phyloP scores from a whole-genome alignment of 92 coral and sea anemone species.

The Porites divaricata region DNA sequence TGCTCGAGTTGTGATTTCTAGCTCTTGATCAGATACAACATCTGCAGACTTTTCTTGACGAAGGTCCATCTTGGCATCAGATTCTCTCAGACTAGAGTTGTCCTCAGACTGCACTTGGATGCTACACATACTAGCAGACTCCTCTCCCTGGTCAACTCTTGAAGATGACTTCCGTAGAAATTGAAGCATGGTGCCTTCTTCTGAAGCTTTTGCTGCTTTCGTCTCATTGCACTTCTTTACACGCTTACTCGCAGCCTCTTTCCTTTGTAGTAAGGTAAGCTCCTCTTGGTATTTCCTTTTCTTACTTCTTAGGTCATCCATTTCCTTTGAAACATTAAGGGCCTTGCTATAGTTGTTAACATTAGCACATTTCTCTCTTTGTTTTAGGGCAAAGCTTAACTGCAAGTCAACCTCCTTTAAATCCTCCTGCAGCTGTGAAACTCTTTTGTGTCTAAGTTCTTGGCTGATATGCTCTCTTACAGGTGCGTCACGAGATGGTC shows the following conservation, averaged over 20 bases:
- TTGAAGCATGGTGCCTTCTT: constrained; percentile 28
- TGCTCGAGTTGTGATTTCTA: constrained; percentile 23
- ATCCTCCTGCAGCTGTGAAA: constrained; percentile 57
- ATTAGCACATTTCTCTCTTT: constrained; percentile 53
- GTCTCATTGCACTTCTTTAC: constrained; percentile 40
- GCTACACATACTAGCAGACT: constrained; percentile 8
- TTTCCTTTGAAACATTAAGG: constrained; percentile 62
- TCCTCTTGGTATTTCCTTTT: constrained; percentile 42
- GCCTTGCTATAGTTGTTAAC: constrained; percentile 61
- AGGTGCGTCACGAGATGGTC: constrained; percentile 28
- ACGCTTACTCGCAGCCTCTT: constrained; percentile 35
- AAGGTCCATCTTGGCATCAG: constrained; percentile 5
- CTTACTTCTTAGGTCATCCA: constrained; percentile 61
- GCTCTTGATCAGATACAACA: neutral
- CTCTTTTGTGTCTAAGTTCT: constrained; percentile 52
- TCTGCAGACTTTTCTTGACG: constrained; percentile 4
- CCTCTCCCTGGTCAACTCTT: constrained; percentile 11
- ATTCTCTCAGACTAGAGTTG: neutral
- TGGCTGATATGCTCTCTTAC: constrained; percentile 39
- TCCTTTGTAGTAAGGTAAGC: constrained; percentile 48
- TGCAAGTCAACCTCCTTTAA: constrained; percentile 53
- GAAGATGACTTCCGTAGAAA: constrained; percentile 32
- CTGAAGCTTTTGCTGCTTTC: constrained; percentile 42
- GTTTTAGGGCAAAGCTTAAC: constrained; percentile 42
- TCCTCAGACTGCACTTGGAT: constrained; percentile 11